Evolutionary conservation across 2,888 invertebrate species (phyloP).

Genomic region (Phymatocera aterrima): DNA sequence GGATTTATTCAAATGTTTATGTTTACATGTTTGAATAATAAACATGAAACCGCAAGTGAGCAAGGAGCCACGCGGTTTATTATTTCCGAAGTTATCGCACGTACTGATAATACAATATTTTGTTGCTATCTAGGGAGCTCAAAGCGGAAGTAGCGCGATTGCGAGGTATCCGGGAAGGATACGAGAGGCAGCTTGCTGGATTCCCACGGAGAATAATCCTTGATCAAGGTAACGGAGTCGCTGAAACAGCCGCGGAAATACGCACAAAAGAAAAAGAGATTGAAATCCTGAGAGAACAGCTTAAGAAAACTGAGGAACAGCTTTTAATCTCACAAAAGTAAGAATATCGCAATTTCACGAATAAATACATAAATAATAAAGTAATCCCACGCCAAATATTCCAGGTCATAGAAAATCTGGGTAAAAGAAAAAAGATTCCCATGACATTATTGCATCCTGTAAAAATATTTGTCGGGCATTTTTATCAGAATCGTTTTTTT

Average conservation of each 20-base stretch:
- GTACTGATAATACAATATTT: background rate
- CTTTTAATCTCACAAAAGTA: slow-evolving; percentile 78
- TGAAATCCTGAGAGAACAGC: slow-evolving; percentile 78
- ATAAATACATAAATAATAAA: slow-evolving; percentile 68
- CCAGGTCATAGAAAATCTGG: background rate
- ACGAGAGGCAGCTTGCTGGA: slow-evolving; percentile 74
- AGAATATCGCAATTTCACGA: slow-evolving; percentile 74
- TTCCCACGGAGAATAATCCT: slow-evolving; percentile 61
- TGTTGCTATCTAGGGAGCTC: slow-evolving; percentile 75
- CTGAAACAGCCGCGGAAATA: slow-evolving; percentile 61
- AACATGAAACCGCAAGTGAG: background rate
- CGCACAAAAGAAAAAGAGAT: slow-evolving; percentile 77
- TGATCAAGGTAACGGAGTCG: slow-evolving; percentile 52
- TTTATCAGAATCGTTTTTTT: background rate
- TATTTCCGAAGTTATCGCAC: background rate
- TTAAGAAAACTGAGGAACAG: slow-evolving; percentile 79
- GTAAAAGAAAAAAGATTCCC: background rate
- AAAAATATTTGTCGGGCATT: background rate
- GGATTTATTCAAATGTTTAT: background rate
- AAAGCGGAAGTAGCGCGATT: slow-evolving; percentile 83
- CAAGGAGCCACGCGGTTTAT: background rate
- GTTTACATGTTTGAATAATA: background rate
- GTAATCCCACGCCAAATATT: background rate
- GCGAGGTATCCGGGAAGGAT: slow-evolving; percentile 79
- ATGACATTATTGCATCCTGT: background rate